Evolutionary conservation across 1,140 invertebrate species (phyloP).

Genomic region (Heliconius himera): DNA sequence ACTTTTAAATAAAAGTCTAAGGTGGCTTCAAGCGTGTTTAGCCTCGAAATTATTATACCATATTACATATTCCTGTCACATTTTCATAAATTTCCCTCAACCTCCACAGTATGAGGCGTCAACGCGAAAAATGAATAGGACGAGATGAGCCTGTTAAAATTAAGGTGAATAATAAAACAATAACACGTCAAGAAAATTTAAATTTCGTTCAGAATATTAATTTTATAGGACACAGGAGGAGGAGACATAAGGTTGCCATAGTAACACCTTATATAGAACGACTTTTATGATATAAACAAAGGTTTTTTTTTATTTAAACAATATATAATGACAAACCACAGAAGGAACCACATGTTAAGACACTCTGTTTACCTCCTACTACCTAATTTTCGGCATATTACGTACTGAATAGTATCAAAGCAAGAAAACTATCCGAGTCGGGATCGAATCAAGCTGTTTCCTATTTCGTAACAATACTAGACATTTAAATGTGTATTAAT

Average conservation of each 20-base stretch:
- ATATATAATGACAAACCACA: no score
- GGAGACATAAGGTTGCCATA: not conserved
- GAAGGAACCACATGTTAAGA: no score
- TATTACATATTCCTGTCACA: slow-evolving; percentile 22
- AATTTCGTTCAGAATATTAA: not conserved
- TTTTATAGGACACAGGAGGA: not conserved
- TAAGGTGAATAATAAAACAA: slow-evolving; percentile 22
- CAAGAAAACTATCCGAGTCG: no score
- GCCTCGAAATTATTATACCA: slow-evolving; percentile 18
- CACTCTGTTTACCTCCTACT: no score
- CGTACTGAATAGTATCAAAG: no score
- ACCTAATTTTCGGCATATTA: no score
- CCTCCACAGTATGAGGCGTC: slow-evolving; percentile 21
- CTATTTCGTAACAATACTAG: no score
- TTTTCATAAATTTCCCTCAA: slow-evolving; percentile 15
- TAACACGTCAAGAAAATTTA: slow-evolving; percentile 23
- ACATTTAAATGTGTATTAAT: no score
- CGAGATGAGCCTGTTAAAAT: slow-evolving; percentile 19
- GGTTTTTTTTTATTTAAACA: no score
- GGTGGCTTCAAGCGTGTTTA: not conserved
- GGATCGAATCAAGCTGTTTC: no score
- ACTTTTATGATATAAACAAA: not conserved
- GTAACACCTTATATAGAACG: not conserved
- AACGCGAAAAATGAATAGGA: slow-evolving; percentile 28
- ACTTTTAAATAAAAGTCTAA: not conserved